Evolutionary conservation across 2,797 vertebrate species (phyloP).

Genomic region (Myripristis jacobus): DNA sequence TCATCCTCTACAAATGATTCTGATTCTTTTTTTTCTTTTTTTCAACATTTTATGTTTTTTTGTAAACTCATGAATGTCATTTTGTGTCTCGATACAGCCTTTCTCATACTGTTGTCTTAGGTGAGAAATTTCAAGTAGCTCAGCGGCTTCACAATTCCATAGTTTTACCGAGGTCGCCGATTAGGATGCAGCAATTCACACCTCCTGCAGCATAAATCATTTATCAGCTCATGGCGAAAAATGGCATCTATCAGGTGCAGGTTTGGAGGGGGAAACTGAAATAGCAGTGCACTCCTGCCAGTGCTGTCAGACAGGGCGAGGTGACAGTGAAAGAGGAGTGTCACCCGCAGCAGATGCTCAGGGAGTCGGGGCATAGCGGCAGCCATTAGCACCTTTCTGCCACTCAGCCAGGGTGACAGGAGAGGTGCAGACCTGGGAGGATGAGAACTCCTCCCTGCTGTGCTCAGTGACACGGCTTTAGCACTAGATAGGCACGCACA

Average conservation of each 20-base stretch:
- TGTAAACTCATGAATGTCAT: background rate
- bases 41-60: background rate
- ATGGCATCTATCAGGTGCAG: conserved; percentile 70
- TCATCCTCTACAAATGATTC: conserved; percentile 8
- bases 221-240: conserved; percentile 61
- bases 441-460: conserved; percentile 57
- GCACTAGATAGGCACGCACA: conserved; percentile 46
- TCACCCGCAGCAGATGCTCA: conserved; percentile 84
- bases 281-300: conserved; percentile 64
- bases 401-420: conserved; percentile 78
- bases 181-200: conserved; percentile 65
- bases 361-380: conserved; percentile 77
- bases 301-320: conserved; percentile 74
- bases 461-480: conserved; percentile 56
- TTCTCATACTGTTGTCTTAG: background rate
- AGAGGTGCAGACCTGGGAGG: conserved; percentile 75
- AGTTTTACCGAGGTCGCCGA: conserved; percentile 39
- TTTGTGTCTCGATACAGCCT: conserved; percentile 18
- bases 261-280: conserved; percentile 67
- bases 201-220: conserved; percentile 70
- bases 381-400: conserved; percentile 86
- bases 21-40: background rate
- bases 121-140: conserved; percentile 31
- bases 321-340: conserved; percentile 79
- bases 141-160: conserved; percentile 25